phyloP scores from a whole-genome alignment of 2,888 invertebrate genomes.

The Xylota segnis region DNA sequence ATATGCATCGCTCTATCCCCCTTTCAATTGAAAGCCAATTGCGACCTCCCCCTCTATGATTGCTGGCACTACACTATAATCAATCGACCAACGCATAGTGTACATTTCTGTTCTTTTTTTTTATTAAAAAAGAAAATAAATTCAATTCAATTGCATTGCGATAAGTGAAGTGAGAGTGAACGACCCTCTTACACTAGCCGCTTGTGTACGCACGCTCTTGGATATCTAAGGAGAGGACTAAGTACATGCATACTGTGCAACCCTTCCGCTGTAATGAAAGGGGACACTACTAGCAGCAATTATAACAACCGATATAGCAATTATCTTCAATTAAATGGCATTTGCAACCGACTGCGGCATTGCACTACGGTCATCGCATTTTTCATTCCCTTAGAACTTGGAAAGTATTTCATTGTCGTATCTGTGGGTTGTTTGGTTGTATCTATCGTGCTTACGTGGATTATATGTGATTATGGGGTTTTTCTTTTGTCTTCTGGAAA shows the following conservation, averaged over 20 bases:
- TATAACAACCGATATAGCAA: slow-evolving; percentile 52
- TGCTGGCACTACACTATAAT: neutral
- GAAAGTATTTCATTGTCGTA: neutral
- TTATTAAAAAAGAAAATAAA: neutral
- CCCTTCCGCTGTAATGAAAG: neutral
- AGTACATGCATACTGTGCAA: neutral
- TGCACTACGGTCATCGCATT: slow-evolving; percentile 14
- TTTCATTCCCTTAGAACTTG: neutral
- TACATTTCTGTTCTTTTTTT: neutral
- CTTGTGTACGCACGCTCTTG: neutral
- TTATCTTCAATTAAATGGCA: slow-evolving; percentile 60
- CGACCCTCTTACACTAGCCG: neutral
- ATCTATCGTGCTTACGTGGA: neutral
- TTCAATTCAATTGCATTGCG: slow-evolving; percentile 10
- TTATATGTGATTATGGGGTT: slow-evolving; percentile 25
- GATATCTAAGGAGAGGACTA: neutral
- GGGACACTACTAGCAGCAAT: slow-evolving; percentile 20
- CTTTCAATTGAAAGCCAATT: neutral
- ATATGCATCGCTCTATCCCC: too few relatives aligned
- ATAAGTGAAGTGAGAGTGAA: neutral
- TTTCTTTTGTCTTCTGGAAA: neutral
- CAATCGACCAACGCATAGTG: neutral
- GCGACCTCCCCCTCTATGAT: neutral
- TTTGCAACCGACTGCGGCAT: slow-evolving; percentile 17
- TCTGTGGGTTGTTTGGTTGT: neutral